phyloP scores from a whole-genome alignment of 2,113 vertebrate species.

The Eupsittula cactorum region DNA sequence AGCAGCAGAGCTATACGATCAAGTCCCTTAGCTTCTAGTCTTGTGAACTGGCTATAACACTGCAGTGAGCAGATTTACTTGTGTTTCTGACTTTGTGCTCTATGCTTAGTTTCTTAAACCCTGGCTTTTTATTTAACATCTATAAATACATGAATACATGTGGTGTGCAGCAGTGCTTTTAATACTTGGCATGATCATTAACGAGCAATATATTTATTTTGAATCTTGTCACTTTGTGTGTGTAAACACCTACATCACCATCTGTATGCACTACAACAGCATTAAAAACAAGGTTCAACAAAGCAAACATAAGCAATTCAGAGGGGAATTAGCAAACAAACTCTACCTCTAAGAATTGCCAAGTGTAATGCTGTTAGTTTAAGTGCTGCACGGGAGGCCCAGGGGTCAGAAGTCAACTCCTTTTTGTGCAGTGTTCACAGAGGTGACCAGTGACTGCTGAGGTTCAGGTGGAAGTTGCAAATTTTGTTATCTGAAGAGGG shows the following conservation, averaged over 20 bases:
- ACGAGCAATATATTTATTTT: background rate
- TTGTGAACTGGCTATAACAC: background rate
- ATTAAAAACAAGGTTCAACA: conserved; percentile 45
- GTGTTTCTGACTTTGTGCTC: background rate
- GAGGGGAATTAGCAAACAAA: conserved; percentile 49
- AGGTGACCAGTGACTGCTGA: background rate
- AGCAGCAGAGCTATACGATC: background rate
- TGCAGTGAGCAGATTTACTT: background rate
- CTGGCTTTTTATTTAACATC: background rate
- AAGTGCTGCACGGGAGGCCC: conserved; percentile 37
- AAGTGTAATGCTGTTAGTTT: conserved; percentile 50
- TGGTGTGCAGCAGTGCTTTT: background rate
- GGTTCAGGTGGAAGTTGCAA: conserved; percentile 17
- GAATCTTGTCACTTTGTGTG: background rate
- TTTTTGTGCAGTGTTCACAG: conserved; percentile 23
- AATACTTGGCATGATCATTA: background rate
- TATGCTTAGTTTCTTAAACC: background rate
- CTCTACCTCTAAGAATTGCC: background rate
- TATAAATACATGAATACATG: background rate
- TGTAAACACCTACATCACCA: background rate
- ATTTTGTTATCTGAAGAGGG: conserved; percentile 15
- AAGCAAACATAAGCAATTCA: conserved; percentile 54
- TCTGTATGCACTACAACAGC: background rate
- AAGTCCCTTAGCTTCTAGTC: background rate
- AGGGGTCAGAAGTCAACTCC: conserved; percentile 52